A percentile compares a stretch with the other conserved stretches of the same genome.
Conservation (phyloP, 2,797 vertebrate species). For the Notoglanidium macrostoma region DNA sequence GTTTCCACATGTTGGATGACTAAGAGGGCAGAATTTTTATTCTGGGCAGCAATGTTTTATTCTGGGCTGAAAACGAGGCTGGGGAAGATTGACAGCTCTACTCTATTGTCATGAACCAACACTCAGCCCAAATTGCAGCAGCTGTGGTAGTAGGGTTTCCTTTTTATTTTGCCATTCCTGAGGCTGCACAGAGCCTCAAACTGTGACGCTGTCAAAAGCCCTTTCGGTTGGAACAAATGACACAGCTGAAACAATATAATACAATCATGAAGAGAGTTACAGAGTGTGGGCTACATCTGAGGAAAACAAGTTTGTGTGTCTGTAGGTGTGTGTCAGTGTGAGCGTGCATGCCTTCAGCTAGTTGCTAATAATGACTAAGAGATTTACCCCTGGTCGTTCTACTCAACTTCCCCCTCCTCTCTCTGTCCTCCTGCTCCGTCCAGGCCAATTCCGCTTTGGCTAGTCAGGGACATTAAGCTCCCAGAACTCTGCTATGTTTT, state of each 20-base stretch:
- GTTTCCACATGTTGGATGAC: background rate
- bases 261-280: conserved; percentile 14
- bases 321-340: background rate
- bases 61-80: background rate
- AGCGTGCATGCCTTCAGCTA: conserved; percentile 16
- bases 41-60: background rate
- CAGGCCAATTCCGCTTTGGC: conserved; percentile 1
- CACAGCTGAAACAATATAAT: conserved; percentile 28
- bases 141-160: conserved; percentile 16
- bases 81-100: conserved; percentile 7
- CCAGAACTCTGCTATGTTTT: conserved; percentile 40
- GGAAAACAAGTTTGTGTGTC: conserved; percentile 1
- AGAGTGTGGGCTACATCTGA: conserved; percentile 1
- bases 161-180: conserved; percentile 1
- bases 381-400: conserved; percentile 21
- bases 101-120: conserved; percentile 12
- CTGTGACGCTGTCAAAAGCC: conserved; percentile 22
- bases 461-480: conserved; percentile 26
- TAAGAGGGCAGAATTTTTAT: background rate
- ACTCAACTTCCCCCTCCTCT: background rate
- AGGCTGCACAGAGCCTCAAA: conserved; percentile 21
- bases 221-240: conserved; percentile 24
- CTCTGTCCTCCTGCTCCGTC: background rate
- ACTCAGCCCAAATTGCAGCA: conserved; percentile 15
- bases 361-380: conserved; percentile 34